Base-by-base conservation (phyloP, 2,888 invertebrate genomes). In the Ichneumoninae sp. region DNA sequence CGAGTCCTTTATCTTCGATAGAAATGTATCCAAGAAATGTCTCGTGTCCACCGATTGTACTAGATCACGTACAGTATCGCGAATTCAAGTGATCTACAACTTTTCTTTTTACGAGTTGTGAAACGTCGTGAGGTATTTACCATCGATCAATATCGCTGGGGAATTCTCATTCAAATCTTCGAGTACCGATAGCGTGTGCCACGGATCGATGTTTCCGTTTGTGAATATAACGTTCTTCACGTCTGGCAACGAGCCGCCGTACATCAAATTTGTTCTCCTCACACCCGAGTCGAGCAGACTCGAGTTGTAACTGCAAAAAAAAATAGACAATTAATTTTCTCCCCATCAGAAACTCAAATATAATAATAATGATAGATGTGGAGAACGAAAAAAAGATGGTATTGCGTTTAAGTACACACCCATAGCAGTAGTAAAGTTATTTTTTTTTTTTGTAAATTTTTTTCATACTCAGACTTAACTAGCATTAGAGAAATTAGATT, bases 131-230 rank as follows among this genome's bases (percentile, higher is more conserved):
- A 6, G 13, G 60, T 50, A 52, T 22, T 82, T 88, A 92, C 93
- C 92, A 30, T 89, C 87, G 16, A 93, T 91, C 7, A 93, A 69
- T 72, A 93, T 91, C 10, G 92, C 89, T 0, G 91, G 91, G 0
- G 93, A 88, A 0, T 26, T 75, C 44, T 87, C 76, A 74, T 91
- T 91, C 33, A 92, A 85, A 88, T 95, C 94, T 87, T 94, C 91
- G 13, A 95, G 90, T 22, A 95, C 90, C 10, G 95, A 94, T 1
- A 96, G 91, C 50, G 92, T 92, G 87, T 95, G 95, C 95, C 95
- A 96, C 1, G 96, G 96, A 90, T 96, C 96, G 69, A 95, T 89
- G 50, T 95, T 94, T 4, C 96, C 96, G 88, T 96, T 95, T 0
- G 94, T 94, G 89, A 95, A 96, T 19, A 96, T 94, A 0, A 96